These are phyloP conservation scores for Amiota communis DNA, from an alignment of 2,888 invertebrate species.

Conservation along the genomic window DNA sequence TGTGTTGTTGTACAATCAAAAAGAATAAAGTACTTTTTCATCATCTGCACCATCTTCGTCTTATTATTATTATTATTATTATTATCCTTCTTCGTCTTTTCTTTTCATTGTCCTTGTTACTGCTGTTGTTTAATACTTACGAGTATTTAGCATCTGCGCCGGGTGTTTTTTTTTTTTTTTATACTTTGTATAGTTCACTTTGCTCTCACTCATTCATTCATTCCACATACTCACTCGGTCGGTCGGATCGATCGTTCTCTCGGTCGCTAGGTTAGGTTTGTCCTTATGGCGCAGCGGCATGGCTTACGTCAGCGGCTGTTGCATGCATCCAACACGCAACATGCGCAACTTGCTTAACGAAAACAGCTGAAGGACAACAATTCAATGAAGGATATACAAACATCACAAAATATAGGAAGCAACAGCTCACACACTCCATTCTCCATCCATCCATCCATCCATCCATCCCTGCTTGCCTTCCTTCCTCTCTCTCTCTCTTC, in stretches of 20 bases:
- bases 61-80: too few species aligned
- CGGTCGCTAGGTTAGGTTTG: neutral
- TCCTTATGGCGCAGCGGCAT: conserved; percentile 24
- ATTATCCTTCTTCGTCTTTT: neutral
- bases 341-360: neutral
- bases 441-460: neutral
- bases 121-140: neutral
- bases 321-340: neutral
- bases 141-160: conserved; percentile 62
- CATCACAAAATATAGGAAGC: neutral
- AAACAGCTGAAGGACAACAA: conserved; percentile 12
- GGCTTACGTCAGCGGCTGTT: neutral
- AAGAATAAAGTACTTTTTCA: too few species aligned
- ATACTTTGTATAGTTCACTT: neutral
- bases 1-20: too few species aligned
- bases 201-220: neutral
- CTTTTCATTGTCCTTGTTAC: neutral
- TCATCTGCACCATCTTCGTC: too few species aligned
- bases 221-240: too few species aligned
- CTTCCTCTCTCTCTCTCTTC: too few species aligned
- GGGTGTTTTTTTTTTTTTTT: conserved; percentile 54
- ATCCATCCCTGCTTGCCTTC: too few species aligned
- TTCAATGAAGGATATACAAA: neutral
- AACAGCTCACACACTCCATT: conserved; percentile 26
- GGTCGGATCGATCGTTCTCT: too few species aligned